Base-by-base conservation (phyloP, 2,113 vertebrate species). In the Crotophaga sulcirostris region DNA sequence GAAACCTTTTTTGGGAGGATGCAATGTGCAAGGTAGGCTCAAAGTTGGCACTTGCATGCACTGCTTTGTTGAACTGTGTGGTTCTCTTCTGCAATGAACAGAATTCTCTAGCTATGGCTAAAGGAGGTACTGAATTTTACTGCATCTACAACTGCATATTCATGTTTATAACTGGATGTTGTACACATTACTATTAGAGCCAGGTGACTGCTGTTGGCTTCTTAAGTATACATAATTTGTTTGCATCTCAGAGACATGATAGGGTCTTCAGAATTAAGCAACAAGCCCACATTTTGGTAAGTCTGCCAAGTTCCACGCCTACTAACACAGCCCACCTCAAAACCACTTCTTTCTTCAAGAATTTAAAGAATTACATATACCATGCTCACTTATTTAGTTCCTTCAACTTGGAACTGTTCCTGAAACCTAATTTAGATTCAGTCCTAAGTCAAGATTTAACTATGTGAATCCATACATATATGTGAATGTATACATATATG, bases 211-310 rank as follows among this genome's bases (percentile, higher is more conserved):
- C 52, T 54, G 14, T 29, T 54, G 15, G 10, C 20, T 42, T 73
- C 34, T 18, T 7, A 40, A 52, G 9, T 16, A 5, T n/a, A 12
- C 0, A 0, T 25, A 49, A 44, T n/a, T 47, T 83, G 2, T 26
- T 52, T 52, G 3, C 73, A 4, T 49, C 33, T 68, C 14, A 25
- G 62, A 38, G 34, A 42, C 3, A 9, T 3, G 6, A 16, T 7
- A 51, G 25, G 25, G 15, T 13, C 76, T 86, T 83, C 49, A 10
- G 19, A 86, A 84, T 47, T 76, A 63, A 68, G 49, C 25, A 64
- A 26, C 8, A 42, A n/a, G 14, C 62, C 36, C 1, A 2, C 3
- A 2, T 56, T 55, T 44, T 55, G 28, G 25, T 42, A 90, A 75
- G 14, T 3, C 51, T 45, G 16, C 12, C 11, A 11, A 13, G 14